Evolutionary conservation across 1,140 invertebrate species (phyloP), one percentile per base, ranked within the genome.

Genomic region (Penaeus indicus): DNA sequence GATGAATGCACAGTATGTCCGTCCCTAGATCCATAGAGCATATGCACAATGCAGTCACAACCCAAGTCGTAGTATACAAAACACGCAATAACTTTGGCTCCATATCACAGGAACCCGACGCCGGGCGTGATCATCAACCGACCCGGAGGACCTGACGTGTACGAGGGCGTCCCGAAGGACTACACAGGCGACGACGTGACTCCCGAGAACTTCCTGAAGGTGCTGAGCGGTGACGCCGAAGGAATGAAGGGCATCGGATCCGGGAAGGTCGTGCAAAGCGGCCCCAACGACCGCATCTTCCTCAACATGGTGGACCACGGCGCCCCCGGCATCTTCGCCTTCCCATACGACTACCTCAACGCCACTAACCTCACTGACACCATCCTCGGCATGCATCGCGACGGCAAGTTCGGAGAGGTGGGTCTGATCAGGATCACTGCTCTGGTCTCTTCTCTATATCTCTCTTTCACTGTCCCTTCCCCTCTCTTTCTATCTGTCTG

Each of bases 241-340:
- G 67, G n/a, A 1, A 72, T 72, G 67, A 87, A 92, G 79, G 93
- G 93, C 27, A 91, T 92, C 85, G 94, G 94, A 22, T 93, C 93
- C 86, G 93, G 94, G 83, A 93, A 93, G 92, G 94, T 95, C 81
- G 92, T 95, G 32, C 92, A 94, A 90, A 54, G 94, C 92, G 94
- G 93, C 47, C 93, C 94, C 54, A 93, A 94, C 91, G 94, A 95
- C 91, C 93, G 94, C 90, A 92, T 95, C 60, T 95, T 95, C 93
- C 93, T 95, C 4, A 95, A 95, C 91, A 95, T 95, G 93, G 94
- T 94, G 84, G 95, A 95, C 92, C 95, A 95, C 92, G 95, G 95
- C 72, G 94, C 93, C 42, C 93, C 94, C 32, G 94, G 94, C 60
- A 80, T 95, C 38, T 91, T 95, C 61, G 94, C 92, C 63, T 95